phyloP scores from a whole-genome alignment of 2,888 invertebrate species.

The Lochmaea crataegi region DNA sequence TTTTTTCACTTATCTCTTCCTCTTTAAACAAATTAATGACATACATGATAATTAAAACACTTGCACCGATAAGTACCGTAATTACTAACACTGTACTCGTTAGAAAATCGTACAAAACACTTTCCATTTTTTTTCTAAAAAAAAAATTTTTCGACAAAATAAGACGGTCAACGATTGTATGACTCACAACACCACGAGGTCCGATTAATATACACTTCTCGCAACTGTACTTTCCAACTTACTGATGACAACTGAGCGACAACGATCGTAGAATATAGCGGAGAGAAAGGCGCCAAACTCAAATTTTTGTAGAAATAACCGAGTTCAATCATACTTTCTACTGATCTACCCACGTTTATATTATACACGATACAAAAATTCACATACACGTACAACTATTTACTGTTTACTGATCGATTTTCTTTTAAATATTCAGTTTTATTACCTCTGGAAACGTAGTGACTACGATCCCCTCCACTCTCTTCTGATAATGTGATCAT shows the following conservation, averaged over 20 bases:
- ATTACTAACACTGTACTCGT: conserved; percentile 54
- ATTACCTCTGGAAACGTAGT: conserved; percentile 10
- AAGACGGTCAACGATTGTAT: conserved; percentile 13
- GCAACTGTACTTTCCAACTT: conserved; percentile 32
- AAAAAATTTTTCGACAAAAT: conserved; percentile 21
- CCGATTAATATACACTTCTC: conserved; percentile 31
- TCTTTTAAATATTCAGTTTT: conserved; percentile 9
- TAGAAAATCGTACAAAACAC: conserved; percentile 56
- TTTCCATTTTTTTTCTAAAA: conserved; percentile 55
- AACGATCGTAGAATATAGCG: conserved; percentile 26
- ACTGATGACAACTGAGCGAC: conserved; percentile 34
- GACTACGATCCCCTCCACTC: conserved; percentile 1
- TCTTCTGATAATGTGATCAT: conserved; percentile 13
- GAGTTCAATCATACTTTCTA: conserved; percentile 27
- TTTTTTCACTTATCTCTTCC: conserved; percentile 47
- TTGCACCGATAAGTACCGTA: conserved; percentile 56
- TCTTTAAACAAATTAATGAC: conserved; percentile 56
- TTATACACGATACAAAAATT: not conserved
- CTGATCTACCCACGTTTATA: conserved; percentile 6
- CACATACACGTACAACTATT: conserved; percentile 24
- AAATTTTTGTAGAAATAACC: conserved; percentile 40
- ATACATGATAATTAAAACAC: conserved; percentile 56
- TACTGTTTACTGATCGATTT: conserved; percentile 18
- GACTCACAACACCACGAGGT: conserved; percentile 36
- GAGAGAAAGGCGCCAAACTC: conserved; percentile 45